Evolutionary conservation across 2,113 vertebrate genomes (phyloP).

Genomic region (Piprites chloris): DNA sequence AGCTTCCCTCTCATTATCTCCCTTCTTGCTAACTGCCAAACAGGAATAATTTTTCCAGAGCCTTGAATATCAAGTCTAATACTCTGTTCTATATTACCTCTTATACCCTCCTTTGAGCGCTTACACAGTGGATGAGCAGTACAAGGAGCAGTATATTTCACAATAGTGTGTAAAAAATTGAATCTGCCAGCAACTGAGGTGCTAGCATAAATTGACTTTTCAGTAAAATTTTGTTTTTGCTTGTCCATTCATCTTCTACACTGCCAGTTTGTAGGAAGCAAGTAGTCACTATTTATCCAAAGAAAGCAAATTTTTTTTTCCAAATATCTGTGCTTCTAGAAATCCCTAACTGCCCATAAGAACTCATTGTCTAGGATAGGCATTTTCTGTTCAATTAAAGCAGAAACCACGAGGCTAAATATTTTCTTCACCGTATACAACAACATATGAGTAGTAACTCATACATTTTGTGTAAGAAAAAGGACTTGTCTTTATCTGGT

Average conservation of each 20-base stretch:
- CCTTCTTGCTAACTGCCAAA: conserved; percentile 34
- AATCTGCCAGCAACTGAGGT: neutral
- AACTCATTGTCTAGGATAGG: neutral
- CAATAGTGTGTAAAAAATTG: neutral
- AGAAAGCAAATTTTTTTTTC: neutral
- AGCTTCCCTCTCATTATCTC: conserved; percentile 2
- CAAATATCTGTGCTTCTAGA: neutral
- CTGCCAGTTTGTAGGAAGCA: conserved; percentile 5
- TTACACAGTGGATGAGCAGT: neutral
- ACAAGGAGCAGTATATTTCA: neutral
- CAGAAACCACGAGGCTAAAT: neutral
- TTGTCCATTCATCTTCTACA: neutral
- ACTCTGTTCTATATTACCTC: neutral
- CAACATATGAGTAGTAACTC: conserved; percentile 14
- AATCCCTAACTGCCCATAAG: neutral
- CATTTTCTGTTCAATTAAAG: neutral
- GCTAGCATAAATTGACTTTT: neutral
- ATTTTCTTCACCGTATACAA: conserved; percentile 3
- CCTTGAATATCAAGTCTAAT: conserved; percentile 1
- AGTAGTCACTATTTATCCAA: neutral
- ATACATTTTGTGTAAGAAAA: conserved; percentile 36
- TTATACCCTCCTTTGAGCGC: neutral
- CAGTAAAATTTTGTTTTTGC: neutral
- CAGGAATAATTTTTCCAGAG: neutral
- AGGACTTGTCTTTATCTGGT: conserved; percentile 26